Conservation (phyloP, 2,797 vertebrate species). For the Tenualosa ilisha region DNA sequence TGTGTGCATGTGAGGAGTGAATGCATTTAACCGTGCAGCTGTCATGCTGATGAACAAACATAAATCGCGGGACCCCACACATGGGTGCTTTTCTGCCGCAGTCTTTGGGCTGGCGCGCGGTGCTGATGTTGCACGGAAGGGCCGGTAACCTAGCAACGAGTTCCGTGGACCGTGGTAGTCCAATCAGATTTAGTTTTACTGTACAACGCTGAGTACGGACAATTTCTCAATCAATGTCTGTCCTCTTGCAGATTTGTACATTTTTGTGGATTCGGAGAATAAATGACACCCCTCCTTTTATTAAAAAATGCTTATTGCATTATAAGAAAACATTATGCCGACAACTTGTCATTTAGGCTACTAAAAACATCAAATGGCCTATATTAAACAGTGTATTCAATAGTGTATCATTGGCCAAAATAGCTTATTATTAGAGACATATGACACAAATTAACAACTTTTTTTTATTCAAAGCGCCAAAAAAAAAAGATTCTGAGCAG, state of each 20-base stretch:
- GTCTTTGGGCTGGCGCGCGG: slow-evolving; percentile 47
- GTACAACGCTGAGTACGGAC: slow-evolving; percentile 7
- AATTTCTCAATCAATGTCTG: slow-evolving; percentile 3
- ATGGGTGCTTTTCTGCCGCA: slow-evolving; percentile 19
- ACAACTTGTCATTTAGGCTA: not conserved
- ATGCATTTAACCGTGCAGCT: not conserved
- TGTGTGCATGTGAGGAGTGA: not conserved
- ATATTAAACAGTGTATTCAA: not conserved
- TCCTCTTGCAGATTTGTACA: not conserved
- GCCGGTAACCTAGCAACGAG: slow-evolving; percentile 69
- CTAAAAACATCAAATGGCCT: not conserved
- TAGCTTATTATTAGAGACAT: no score
- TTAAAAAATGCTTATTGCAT: not conserved
- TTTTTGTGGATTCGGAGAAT: no score
- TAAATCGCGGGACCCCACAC: slow-evolving; percentile 15
- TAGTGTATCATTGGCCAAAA: no score
- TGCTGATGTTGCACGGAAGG: slow-evolving; percentile 76
- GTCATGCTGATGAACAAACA: not conserved
- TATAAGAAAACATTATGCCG: not conserved
- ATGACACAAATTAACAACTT: not conserved
- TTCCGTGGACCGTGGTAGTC: slow-evolving; percentile 50
- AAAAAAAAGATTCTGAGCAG: slow-evolving; percentile 34
- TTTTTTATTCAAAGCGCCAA: slow-evolving; percentile 63
- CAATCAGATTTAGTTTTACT: slow-evolving; percentile 31
- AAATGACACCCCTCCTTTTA: no score